These are phyloP conservation scores for Sanderia malayensis DNA, from an alignment of 30 jellyfish, hydroid and myxozoan genomes.

Conservation along the genomic window DNA sequence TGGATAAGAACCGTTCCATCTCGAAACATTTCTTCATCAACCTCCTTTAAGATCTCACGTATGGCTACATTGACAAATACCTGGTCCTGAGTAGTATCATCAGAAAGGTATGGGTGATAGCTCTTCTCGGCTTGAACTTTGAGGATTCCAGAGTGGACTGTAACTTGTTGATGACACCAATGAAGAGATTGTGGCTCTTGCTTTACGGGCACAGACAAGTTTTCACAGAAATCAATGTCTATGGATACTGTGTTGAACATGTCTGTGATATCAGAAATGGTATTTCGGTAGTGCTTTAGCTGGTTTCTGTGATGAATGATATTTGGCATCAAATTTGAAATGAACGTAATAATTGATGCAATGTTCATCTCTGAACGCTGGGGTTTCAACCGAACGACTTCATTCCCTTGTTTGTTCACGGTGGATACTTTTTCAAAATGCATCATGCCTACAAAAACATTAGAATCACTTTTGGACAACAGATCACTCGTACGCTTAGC, in stretches of 20 bases:
- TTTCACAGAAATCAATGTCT: constrained; percentile 30
- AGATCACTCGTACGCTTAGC: background rate
- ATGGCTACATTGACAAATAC: constrained; percentile 26
- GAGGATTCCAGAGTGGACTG: constrained; percentile 34
- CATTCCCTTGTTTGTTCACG: constrained; percentile 25
- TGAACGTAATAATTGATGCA: constrained; percentile 15
- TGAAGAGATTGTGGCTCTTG: constrained; percentile 44
- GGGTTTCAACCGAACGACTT: constrained; percentile 22
- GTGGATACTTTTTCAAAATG: constrained; percentile 19
- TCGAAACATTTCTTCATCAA: constrained; percentile 17
- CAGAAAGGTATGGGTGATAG: constrained; percentile 41
- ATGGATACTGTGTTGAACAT: constrained; percentile 23
- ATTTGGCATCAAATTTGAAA: constrained; percentile 18
- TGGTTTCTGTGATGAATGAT: constrained; percentile 43
- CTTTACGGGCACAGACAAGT: constrained; percentile 26
- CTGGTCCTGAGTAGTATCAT: constrained; percentile 30
- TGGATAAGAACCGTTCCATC: constrained; percentile 24
- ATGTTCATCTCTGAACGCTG: constrained; percentile 14
- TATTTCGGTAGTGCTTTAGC: constrained; percentile 31
- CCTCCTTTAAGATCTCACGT: constrained; percentile 22
- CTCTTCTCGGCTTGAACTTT: constrained; percentile 31
- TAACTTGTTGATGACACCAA: constrained; percentile 35
- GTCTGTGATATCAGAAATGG: constrained; percentile 15
- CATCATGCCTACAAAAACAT: constrained; percentile 24
- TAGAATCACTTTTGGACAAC: constrained; percentile 7